phyloP scores from a whole-genome alignment of 1,140 invertebrate genomes.

The Pemphigus obesinymphae region DNA sequence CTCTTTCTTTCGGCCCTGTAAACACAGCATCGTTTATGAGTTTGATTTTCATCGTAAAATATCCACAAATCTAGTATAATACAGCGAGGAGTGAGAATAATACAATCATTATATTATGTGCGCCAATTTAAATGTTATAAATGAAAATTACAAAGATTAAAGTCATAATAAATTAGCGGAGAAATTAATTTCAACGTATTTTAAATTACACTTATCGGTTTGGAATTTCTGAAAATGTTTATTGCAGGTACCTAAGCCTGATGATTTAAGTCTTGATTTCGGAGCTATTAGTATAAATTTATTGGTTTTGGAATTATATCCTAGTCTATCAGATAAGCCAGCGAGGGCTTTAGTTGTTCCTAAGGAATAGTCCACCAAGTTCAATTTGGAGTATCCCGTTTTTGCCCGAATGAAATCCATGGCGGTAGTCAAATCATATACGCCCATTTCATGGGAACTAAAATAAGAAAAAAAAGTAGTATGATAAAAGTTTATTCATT shows the following conservation, averaged over 20 bases:
- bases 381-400: conserved; percentile 52
- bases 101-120: too few relatives aligned
- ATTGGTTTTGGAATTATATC: conserved; percentile 56
- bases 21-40: too few relatives aligned
- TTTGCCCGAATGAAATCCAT: conserved; percentile 54
- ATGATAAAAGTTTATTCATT: too few relatives aligned
- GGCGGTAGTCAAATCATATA: conserved; percentile 58
- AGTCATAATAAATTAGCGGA: too few relatives aligned
- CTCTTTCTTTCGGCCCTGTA: too few relatives aligned
- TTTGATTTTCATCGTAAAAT: too few relatives aligned
- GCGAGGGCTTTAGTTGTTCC: conserved; percentile 58
- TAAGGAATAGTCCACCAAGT: conserved; percentile 63
- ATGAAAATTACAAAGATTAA: too few relatives aligned
- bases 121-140: too few relatives aligned
- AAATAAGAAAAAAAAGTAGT: too few relatives aligned
- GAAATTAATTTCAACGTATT: too few relatives aligned
- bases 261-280: conserved; percentile 50
- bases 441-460: conserved; percentile 57
- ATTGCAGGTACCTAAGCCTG: neutral
- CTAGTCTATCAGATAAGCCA: conserved; percentile 53
- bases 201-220: neutral
- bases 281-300: conserved; percentile 57
- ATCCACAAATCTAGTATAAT: too few relatives aligned
- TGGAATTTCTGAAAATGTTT: neutral
- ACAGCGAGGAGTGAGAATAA: too few relatives aligned